phyloP scores from a whole-genome alignment of 2,797 vertebrate species.

The Cirrhinus mrigala region DNA sequence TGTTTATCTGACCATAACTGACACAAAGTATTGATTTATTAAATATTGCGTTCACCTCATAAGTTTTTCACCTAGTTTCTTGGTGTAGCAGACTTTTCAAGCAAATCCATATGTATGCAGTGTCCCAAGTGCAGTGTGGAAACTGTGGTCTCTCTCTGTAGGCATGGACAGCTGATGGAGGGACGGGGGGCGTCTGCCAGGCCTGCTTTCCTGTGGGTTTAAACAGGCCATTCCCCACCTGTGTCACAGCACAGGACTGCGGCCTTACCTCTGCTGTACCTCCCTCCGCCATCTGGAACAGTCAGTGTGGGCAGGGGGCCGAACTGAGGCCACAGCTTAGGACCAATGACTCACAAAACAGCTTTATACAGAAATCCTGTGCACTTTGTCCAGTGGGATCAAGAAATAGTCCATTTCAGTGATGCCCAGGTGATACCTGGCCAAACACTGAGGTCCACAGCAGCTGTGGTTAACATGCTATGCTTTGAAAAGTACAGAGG shows the following conservation, averaged over 20 bases:
- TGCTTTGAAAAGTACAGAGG: conserved; percentile 24
- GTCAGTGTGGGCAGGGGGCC: conserved; percentile 24
- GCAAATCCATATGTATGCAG: conserved; percentile 29
- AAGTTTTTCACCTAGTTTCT: conserved; percentile 11
- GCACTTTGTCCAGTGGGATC: conserved; percentile 46
- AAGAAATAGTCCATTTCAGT: conserved; percentile 48
- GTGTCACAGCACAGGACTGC: conserved; percentile 70
- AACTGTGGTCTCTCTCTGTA: conserved; percentile 46
- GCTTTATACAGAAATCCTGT: conserved; percentile 9
- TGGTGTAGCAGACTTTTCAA: neutral
- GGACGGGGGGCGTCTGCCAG: conserved; percentile 48
- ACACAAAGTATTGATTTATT: neutral
- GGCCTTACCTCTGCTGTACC: conserved; percentile 66
- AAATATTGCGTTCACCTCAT: neutral
- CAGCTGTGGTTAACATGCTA: conserved; percentile 45
- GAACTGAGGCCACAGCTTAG: conserved; percentile 30
- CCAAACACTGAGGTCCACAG: conserved; percentile 26
- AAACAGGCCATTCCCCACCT: conserved; percentile 70
- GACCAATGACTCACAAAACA: conserved; percentile 29
- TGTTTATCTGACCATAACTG: neutral
- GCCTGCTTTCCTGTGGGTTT: conserved; percentile 58
- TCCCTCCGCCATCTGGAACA: conserved; percentile 68
- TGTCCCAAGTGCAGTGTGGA: conserved; percentile 44
- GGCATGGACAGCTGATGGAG: conserved; percentile 63
- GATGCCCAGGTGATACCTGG: conserved; percentile 53